Evolutionary conservation across 1,140 invertebrate species (phyloP), one percentile per base, ranked within the genome.

Genomic region (Hirudo medicinalis): DNA sequence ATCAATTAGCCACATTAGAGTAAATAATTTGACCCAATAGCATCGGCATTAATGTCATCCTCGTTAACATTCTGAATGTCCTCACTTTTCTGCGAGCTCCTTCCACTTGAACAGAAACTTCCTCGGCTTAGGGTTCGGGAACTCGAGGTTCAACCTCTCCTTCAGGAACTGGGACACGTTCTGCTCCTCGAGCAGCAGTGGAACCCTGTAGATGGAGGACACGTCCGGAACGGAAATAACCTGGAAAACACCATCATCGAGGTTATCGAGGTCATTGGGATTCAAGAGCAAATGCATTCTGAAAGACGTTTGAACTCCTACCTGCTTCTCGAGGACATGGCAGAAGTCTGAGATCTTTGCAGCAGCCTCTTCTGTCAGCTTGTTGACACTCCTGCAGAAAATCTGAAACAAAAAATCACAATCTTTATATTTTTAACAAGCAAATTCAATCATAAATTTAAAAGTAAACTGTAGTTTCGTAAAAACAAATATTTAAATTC

Each of bases 341-440:
- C 94, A 97, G 79, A 97, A 97, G 78, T 91, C 91, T 4, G 94
- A 96, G 54, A 99, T 92, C 84, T 99, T 99, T 55, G 92, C 87
- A 78, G 92, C 92, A 0, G 94, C 89, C 67, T 85, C 82, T 55
- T 88, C 82, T 27, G 86, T 87, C 63, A 97, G 89, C 0, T 89
- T 88, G 75, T 88, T 88, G 79, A 94, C 91, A 74, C 92, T 95
- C 66, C 95, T 85, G 79, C 93, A 96, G 22, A 97, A 88, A 79
- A 98, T 93, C 69, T 84, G 71, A 6, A n/a, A n/a, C n/a, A 4
- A 4, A 40, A 40, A n/a, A 40, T 40, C 11, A 11, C 67, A 68
- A 68, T 27, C 67, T 4, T 40, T 40, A 4, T 4, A 40, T 40
- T 40, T 40, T 40, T 40, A n/a, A n/a, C n/a, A n/a, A n/a, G n/a